Conservation (phyloP, 2,113 vertebrate species). For the Peromyscus polionotus region DNA sequence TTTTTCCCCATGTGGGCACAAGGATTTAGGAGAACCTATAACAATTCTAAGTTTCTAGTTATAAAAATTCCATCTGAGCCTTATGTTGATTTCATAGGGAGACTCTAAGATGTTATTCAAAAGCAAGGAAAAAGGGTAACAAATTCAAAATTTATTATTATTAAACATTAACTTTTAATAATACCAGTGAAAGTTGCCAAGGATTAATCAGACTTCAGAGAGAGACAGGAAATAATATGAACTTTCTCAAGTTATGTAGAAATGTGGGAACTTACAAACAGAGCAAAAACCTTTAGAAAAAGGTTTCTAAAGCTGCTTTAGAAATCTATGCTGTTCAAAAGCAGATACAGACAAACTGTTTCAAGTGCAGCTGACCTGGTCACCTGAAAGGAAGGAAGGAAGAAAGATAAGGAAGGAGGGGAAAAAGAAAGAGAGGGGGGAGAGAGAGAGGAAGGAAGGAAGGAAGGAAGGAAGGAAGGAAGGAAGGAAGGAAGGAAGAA, state of each 20-base stretch:
- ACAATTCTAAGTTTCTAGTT: background rate
- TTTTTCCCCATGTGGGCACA: background rate
- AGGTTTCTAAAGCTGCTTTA: background rate
- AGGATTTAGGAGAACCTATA: background rate
- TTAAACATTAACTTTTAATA: background rate
- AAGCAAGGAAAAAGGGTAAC: background rate
- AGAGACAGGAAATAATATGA: background rate
- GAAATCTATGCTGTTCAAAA: background rate
- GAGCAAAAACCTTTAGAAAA: background rate
- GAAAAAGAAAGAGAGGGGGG: background rate
- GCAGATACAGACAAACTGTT: no score
- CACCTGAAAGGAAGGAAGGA: background rate
- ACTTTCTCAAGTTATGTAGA: background rate
- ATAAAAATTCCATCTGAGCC: background rate
- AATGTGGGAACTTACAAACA: background rate
- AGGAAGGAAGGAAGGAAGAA: background rate
- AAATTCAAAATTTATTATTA: background rate
- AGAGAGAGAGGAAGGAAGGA: background rate
- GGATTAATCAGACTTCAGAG: background rate
- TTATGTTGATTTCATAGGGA: background rate
- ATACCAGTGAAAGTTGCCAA: background rate
- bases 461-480: no score
- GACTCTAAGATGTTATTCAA: background rate
- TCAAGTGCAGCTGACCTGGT: no score
- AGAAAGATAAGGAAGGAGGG: no score